Base-by-base conservation (phyloP, 2,797 vertebrate species). In the Echeneis naucrates region DNA sequence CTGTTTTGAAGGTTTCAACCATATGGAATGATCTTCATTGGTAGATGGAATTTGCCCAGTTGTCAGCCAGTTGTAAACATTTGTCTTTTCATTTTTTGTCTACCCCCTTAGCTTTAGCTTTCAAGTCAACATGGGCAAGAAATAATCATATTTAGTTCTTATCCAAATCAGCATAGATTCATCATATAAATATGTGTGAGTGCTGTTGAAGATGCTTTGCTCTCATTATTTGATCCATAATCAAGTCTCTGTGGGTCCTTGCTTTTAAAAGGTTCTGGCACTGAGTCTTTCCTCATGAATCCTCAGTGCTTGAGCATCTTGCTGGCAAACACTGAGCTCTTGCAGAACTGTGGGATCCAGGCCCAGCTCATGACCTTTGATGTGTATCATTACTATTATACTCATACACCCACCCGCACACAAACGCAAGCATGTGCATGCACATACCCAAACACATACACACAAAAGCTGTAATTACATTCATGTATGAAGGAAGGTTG, bases 231-330 rank as follows among this genome's bases (percentile, higher is more conserved):
- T 87, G 84, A 89, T 83, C 78, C 70, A 68, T 76, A 68, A 77
- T 80, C 85, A 88, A 78, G 66, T 76, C 73, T 84, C 81, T 40
- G 68, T 67, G 63, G 79, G 59, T 75, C 57, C 57, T 70, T 54
- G 61, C 68, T 84, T 77, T 67, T 83, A 71, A 88, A 86, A 82
- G 80, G 38, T 78, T 84, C 68, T 87, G 87, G 84, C 75, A 62
- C 64, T 55, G 57, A 57, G 53, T 48, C 59, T 75, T 73, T 83
- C 81, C 62, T 75, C 40, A 63, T 78, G 72, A 82, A 77, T 56
- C 72, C 83, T 68, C 63, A 47, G 78, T 42, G 40, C 75, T 78
- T 7, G 4, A 72, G 68, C 77, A 61, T 88, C 72, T 73, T 82
- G 77, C 77, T 83, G 84, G 75, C 82, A 83, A 61, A 74, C 2